Percentiles rank a stretch among this genome's conserved stretches.
phyloP scores from a whole-genome alignment of 2,888 invertebrate genomes.

The Protula sp. region DNA sequence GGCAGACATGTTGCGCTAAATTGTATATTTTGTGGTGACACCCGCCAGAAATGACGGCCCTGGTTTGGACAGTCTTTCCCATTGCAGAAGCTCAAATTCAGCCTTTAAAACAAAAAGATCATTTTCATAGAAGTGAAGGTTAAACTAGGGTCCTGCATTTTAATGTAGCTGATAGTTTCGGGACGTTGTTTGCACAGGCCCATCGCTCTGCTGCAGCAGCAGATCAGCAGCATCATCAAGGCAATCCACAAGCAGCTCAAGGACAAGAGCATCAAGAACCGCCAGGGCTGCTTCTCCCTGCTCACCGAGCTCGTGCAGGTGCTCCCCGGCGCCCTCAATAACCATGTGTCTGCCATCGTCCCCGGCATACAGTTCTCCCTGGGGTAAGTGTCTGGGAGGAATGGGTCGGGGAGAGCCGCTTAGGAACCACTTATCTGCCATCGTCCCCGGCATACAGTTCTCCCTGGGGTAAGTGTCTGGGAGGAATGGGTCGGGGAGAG shows the following conservation, averaged over 20 bases:
- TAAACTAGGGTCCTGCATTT: too few relatives aligned
- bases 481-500: too few relatives aligned
- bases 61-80: too few relatives aligned
- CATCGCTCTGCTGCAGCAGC: constrained; percentile 51
- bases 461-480: constrained; percentile 62
- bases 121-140: too few relatives aligned
- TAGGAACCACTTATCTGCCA: constrained; percentile 72
- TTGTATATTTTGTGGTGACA: too few relatives aligned
- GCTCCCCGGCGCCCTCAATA: constrained; percentile 79
- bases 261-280: constrained; percentile 55
- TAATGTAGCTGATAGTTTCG: too few relatives aligned
- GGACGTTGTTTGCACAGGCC: too few relatives aligned
- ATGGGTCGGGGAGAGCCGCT: too few relatives aligned
- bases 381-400: constrained; percentile 39
- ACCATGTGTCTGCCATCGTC: constrained; percentile 76
- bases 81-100: too few relatives aligned
- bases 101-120: too few relatives aligned
- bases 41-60: too few relatives aligned
- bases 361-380: constrained; percentile 85
- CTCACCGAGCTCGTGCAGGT: constrained; percentile 85
- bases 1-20: too few relatives aligned
- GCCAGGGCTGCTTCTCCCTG: constrained; percentile 86
- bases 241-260: constrained; percentile 83
- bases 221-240: constrained; percentile 74
- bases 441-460: constrained; percentile 84